Evolutionary conservation across 2,113 vertebrate genomes (phyloP), one percentile per base, ranked within the genome.

Genomic region (Triplophysa tibetana): DNA sequence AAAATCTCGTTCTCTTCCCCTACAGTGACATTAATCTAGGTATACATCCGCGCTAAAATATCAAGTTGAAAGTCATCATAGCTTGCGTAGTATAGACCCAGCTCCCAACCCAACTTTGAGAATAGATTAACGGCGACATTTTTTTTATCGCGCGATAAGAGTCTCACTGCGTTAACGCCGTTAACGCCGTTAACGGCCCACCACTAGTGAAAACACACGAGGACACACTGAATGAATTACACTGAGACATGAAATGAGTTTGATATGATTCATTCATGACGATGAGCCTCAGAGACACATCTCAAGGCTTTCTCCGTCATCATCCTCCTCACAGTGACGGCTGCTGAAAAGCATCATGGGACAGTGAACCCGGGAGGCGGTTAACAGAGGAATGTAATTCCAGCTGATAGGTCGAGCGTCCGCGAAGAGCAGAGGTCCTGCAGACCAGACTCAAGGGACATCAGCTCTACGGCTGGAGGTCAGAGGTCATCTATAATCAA

Each of bases 401-500:
- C 63, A 74, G 64, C 62, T 81, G 77, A 38, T 29, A n/a, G 66
- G 50, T n/a, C 41, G 65, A 68, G 56, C n/a, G 11, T 19, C 43
- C 13, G 38, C 33, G 26, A 19, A 67, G 12, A 43, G 12, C 14
- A 38, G 66, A 9, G 14, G 50, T 26, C 70, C 52, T 21, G 19
- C 23, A 70, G 77, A 43, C 26, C 12, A 5, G 41, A 79, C 77
- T 26, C 65, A 21, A 56, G 77, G 66, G 65, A 70, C 58, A 50
- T 58, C 29, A 61, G 77, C 26, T 9, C 54, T 64, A 2, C 48
- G n/a, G n/a, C 56, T 41, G 43, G 23, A 67, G 63, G 38, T 38
- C 41, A 61, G 0, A 45, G 64, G 24, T 61, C 61, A 19, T 77
- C 38, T 61, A 68, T 70, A 81, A 38, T 70, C 70, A 72, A 78